These are phyloP conservation scores for Phoxinus phoxinus DNA, from an alignment of 2,113 vertebrate genomes.

Conservation along the genomic window DNA sequence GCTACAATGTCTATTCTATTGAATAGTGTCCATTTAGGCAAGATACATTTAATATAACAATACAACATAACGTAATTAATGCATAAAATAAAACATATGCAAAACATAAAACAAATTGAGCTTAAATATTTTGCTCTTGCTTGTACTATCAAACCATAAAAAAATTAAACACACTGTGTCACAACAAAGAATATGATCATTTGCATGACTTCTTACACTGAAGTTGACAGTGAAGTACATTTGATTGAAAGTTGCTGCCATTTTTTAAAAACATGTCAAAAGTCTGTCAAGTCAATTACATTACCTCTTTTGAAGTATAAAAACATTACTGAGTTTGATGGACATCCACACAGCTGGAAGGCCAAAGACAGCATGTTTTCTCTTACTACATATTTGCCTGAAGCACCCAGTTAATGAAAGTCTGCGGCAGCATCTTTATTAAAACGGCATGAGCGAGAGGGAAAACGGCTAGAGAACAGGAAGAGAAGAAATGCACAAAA, in stretches of 20 bases:
- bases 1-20: background rate
- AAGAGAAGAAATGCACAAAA: background rate
- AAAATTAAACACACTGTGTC: background rate
- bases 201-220: background rate
- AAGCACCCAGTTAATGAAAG: conserved; percentile 64
- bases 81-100: background rate
- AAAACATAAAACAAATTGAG: background rate
- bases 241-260: background rate
- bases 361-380: conserved; percentile 55
- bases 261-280: background rate
- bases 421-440: conserved; percentile 59
- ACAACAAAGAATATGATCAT: background rate
- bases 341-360: conserved; percentile 51
- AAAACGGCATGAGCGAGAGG: conserved; percentile 40
- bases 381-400: conserved; percentile 58
- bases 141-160: background rate
- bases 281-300: conserved; percentile 15
- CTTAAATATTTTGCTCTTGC: background rate
- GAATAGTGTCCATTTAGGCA: background rate
- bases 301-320: conserved; percentile 10
- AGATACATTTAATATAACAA: background rate
- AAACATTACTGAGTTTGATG: conserved; percentile 32
- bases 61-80: background rate
- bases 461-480: conserved; percentile 9
- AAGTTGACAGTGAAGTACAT: background rate